These are phyloP conservation scores for Zosterops pallidus DNA, from an alignment of 2,113 vertebrate genomes.

Conservation along the genomic window DNA sequence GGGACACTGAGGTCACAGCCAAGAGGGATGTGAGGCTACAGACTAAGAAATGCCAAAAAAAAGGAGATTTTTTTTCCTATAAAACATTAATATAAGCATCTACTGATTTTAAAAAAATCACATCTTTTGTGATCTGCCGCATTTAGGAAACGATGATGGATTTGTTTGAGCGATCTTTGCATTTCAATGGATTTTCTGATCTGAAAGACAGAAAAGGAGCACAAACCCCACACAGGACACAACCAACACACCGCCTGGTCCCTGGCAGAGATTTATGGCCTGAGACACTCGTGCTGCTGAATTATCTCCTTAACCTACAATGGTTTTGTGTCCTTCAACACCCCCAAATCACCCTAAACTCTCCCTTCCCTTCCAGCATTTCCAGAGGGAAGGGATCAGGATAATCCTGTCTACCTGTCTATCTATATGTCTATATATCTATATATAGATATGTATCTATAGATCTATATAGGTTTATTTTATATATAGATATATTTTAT, in stretches of 20 bases:
- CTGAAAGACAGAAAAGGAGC: neutral
- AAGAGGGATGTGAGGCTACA: neutral
- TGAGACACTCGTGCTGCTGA: neutral
- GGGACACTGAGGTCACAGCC: neutral
- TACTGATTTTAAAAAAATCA: neutral
- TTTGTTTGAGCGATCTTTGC: neutral
- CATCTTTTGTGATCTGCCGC: neutral
- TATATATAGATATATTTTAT: too few species aligned
- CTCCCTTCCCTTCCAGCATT: neutral
- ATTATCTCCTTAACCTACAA: neutral
- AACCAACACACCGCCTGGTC: accelerated
- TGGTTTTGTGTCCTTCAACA: neutral
- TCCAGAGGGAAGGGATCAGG: neutral
- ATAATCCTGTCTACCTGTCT: neutral
- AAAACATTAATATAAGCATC: neutral
- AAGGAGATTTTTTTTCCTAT: accelerated
- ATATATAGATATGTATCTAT: too few species aligned
- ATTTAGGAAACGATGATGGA: neutral
- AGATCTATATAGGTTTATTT: too few species aligned
- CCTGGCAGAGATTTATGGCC: neutral
- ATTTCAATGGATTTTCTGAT: neutral
- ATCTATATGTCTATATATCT: too few species aligned
- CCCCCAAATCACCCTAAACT: neutral
- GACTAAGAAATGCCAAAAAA: neutral
- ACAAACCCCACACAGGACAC: accelerated